A percentile compares a stretch with the other conserved stretches of the same genome.
Evolutionary conservation across 2,797 vertebrate genomes (phyloP).

Genomic region (Sphaeramia orbicularis): DNA sequence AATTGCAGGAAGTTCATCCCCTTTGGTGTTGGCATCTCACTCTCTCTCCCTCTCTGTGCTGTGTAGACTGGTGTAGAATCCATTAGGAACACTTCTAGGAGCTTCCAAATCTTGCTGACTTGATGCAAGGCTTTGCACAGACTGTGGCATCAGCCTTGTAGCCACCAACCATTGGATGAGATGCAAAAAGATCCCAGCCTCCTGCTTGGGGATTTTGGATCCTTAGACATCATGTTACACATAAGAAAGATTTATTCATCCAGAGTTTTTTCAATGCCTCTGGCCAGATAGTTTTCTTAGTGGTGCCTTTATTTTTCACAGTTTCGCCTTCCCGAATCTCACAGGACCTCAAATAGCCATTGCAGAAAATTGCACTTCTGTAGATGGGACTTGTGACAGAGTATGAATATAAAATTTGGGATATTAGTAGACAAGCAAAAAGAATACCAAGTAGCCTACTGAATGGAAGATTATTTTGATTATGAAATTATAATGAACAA

Average conservation of each 20-base stretch:
- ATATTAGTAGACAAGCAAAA: constrained; percentile 21
- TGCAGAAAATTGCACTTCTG: constrained; percentile 47
- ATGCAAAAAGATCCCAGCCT: constrained; percentile 60
- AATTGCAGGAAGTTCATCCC: constrained; percentile 64
- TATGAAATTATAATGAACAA: background rate
- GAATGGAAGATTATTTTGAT: background rate
- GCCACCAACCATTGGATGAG: constrained; percentile 58
- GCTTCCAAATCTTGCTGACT: constrained; percentile 74
- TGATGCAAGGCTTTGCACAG: constrained; percentile 67
- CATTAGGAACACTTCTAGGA: constrained; percentile 75
- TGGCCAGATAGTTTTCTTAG: constrained; percentile 60
- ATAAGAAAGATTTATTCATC: constrained; percentile 67
- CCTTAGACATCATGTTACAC: constrained; percentile 63
- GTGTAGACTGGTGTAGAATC: constrained; percentile 69
- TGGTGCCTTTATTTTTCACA: constrained; percentile 58
- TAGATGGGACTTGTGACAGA: constrained; percentile 44
- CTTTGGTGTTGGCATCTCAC: constrained; percentile 58
- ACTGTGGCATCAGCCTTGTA: constrained; percentile 60
- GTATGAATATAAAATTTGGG: constrained; percentile 29
- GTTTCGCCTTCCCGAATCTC: constrained; percentile 50
- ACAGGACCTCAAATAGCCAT: constrained; percentile 48
- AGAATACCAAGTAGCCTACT: background rate
- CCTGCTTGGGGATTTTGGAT: constrained; percentile 60
- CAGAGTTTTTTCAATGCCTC: constrained; percentile 53
- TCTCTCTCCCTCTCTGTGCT: constrained; percentile 14